phyloP scores from a whole-genome alignment of 2,888 invertebrate species.

The Apotomis capreana region DNA sequence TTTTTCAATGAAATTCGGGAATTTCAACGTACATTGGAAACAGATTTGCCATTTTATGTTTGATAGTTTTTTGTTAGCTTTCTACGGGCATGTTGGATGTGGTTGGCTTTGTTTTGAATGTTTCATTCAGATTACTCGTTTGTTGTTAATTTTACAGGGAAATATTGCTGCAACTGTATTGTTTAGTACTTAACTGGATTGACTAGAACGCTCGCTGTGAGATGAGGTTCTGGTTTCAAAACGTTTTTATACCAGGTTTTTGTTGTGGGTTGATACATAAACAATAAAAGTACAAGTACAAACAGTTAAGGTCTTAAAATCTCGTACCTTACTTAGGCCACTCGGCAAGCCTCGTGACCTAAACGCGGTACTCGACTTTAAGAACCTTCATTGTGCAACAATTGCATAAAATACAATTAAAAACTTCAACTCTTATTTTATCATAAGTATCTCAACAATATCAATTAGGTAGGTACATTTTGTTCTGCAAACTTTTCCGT shows the following conservation, averaged over 20 bases:
- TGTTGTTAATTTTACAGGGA: conserved; percentile 11
- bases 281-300: too few species aligned
- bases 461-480: neutral
- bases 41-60: conserved; percentile 37
- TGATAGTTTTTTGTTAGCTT: conserved; percentile 25
- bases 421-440: neutral
- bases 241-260: neutral
- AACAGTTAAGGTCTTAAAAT: too few species aligned
- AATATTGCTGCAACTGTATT: neutral
- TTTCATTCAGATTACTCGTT: neutral
- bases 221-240: neutral
- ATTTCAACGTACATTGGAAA: conserved; percentile 37
- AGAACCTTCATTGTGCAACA: too few species aligned
- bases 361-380: too few species aligned
- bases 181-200: neutral
- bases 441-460: neutral
- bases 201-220: neutral
- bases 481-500: neutral
- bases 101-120: conserved; percentile 16
- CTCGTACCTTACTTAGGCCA: too few species aligned
- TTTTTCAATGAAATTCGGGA: conserved; percentile 37
- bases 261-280: too few species aligned
- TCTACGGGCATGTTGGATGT: conserved; percentile 19
- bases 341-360: too few species aligned
- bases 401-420: too few species aligned